Evolutionary conservation across 2,113 vertebrate genomes (phyloP), one percentile per base, ranked within the genome.

Genomic region (Phrynosoma platyrhinos): DNA sequence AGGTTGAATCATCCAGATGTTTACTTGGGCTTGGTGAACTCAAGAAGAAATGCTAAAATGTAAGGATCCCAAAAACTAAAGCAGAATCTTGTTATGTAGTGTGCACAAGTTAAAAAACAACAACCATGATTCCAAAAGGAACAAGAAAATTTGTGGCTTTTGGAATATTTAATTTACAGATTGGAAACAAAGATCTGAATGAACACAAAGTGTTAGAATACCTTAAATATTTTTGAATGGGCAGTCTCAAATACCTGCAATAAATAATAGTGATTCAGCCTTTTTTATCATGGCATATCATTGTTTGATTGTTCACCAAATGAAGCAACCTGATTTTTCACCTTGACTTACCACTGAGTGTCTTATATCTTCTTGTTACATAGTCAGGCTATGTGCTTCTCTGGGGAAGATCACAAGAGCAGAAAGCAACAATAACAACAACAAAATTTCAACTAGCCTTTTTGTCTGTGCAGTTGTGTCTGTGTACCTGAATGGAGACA

Each of bases 31-130:
- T 64, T 77, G n/a, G 4, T 42, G 40, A 69, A 89, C 6, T 8
- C 53, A 16, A 40, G 25, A 2, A 40, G 42, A 69, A 89, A 77
- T 5, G 32, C 58, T 36, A 77, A 69, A 86, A 69, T 82, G 14
- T 9, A 52, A 55, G 2, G 6, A 1, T 83, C 20, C 55, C 55
- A 78, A 79, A 90, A 88, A 89, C 86, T 89, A 18, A 86, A 62
- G 84, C 77, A 69, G 0, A 9, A 85, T 88, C 86, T 88, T 27
- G 25, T 72, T 90, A 81, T 79, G 3, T 90, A 88, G 82, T 82
- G 53, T 84, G 83, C 79, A 85, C 64, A 87, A 64, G 66, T 30
- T 42, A 77, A 86, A 1, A 0, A 42, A 12, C 14, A 82, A 16
- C 0, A 32, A 79, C 3, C 16, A 9, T 8, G n/a, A 71, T 86